Evolutionary conservation across 2,888 invertebrate species (phyloP).

Genomic region (Fabriciana adippe): DNA sequence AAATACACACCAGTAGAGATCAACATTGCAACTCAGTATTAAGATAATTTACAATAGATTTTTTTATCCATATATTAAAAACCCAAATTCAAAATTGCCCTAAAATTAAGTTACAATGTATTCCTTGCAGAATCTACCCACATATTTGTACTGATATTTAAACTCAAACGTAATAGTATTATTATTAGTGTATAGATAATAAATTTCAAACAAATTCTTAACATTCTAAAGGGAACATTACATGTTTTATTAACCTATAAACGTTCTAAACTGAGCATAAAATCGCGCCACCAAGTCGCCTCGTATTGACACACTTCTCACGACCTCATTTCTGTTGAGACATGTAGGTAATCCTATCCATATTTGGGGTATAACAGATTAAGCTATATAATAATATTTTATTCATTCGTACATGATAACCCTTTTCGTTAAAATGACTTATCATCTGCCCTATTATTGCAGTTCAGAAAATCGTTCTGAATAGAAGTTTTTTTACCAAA

Average conservation of each 20-base stretch:
- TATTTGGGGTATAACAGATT: constrained; percentile 22
- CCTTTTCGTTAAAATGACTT: not conserved
- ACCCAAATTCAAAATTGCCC: too few relatives aligned
- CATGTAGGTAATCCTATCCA: constrained; percentile 21
- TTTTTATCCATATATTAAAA: too few relatives aligned
- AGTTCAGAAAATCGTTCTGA: too few relatives aligned
- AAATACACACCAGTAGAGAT: too few relatives aligned
- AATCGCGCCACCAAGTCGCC: constrained; percentile 29
- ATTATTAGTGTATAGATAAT: not conserved
- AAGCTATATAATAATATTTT: constrained; percentile 3
- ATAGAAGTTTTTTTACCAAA: too few relatives aligned
- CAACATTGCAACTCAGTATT: too few relatives aligned
- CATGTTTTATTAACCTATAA: constrained; percentile 29
- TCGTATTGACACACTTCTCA: constrained; percentile 31
- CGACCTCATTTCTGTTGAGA: constrained; percentile 28
- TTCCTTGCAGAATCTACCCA: too few relatives aligned
- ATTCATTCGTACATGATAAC: not conserved
- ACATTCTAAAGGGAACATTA: constrained; percentile 6
- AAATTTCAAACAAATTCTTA: not conserved
- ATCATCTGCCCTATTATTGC: not conserved
- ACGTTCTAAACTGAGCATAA: constrained; percentile 18
- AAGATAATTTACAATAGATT: too few relatives aligned
- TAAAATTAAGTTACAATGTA: too few relatives aligned
- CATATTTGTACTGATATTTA: too few relatives aligned
- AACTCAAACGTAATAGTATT: not conserved